These are phyloP conservation scores for Palythoa heliodiscus DNA, from an alignment of 92 coral and sea anemone species.

Conservation along the genomic window DNA sequence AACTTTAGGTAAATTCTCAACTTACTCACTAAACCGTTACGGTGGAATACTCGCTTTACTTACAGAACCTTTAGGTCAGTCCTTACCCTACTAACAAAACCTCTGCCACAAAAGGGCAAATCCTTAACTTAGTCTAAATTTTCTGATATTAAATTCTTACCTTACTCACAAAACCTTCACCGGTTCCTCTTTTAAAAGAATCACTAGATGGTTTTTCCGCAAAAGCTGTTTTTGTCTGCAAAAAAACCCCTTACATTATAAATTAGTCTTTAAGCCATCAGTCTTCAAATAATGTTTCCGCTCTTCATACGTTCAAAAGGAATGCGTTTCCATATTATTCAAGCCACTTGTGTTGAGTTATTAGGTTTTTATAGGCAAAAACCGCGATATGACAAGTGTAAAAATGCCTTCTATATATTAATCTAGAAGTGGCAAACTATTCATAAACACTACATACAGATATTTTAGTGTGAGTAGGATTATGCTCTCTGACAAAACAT, in stretches of 20 bases:
- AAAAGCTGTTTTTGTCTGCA: conserved; percentile 39
- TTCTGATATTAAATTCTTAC: neutral
- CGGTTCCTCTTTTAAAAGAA: conserved; percentile 20
- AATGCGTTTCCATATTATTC: too few species aligned
- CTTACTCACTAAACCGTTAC: neutral
- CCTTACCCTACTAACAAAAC: neutral
- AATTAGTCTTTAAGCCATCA: neutral
- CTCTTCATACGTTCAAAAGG: too few species aligned
- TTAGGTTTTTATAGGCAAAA: too few species aligned
- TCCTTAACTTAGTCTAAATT: too few species aligned
- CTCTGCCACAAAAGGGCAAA: too few species aligned
- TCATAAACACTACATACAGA: too few species aligned
- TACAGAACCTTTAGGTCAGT: neutral
- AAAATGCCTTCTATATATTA: too few species aligned
- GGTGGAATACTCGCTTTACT: neutral
- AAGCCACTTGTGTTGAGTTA: too few species aligned
- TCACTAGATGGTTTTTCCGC: conserved; percentile 28
- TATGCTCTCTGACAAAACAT: too few species aligned
- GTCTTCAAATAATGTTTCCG: neutral
- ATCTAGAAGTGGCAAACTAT: too few species aligned
- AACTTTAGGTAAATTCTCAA: neutral
- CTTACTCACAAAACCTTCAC: conserved; percentile 44
- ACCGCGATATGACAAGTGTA: too few species aligned
- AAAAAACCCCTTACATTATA: neutral
- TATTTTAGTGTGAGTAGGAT: too few species aligned